Percentiles rank a stretch among this genome's conserved stretches.
Evolutionary conservation across 2,797 vertebrate species (phyloP).

Genomic region (Argya squamiceps): DNA sequence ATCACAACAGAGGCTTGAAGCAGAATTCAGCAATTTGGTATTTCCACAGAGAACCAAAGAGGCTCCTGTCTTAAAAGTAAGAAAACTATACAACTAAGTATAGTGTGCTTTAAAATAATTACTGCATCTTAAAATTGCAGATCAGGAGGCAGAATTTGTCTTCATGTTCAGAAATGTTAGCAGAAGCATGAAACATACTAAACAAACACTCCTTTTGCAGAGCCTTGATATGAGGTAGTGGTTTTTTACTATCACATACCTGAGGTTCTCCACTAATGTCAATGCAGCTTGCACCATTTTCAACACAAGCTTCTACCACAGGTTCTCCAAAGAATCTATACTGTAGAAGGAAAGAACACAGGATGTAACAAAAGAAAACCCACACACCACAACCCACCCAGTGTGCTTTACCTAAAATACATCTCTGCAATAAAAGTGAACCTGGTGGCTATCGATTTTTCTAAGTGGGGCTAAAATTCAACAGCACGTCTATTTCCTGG

Average conservation of each 20-base stretch:
- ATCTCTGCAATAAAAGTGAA: background rate
- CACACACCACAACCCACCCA: background rate
- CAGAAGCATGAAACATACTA: background rate
- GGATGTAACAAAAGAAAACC: background rate
- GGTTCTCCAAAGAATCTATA: constrained; percentile 92
- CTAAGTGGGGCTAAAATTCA: background rate
- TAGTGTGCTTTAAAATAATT: background rate
- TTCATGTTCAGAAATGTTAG: background rate
- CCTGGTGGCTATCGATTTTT: background rate
- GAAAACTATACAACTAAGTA: background rate
- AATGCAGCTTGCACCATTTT: constrained; percentile 90
- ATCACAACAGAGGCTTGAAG: background rate
- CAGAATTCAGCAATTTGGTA: background rate
- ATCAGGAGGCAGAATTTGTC: background rate
- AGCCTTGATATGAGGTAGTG: background rate
- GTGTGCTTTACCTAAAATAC: background rate
- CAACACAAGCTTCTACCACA: constrained; percentile 90
- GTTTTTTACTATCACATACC: constrained; percentile 72
- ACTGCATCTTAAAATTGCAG: background rate
- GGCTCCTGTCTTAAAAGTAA: background rate
- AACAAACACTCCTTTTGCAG: background rate
- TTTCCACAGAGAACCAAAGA: background rate
- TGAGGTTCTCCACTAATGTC: constrained; percentile 95
- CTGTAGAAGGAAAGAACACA: constrained; percentile 63
- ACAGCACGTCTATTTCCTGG: background rate